Conservation (phyloP, 2,888 invertebrate species). For the Drosophila silvestris region DNA sequence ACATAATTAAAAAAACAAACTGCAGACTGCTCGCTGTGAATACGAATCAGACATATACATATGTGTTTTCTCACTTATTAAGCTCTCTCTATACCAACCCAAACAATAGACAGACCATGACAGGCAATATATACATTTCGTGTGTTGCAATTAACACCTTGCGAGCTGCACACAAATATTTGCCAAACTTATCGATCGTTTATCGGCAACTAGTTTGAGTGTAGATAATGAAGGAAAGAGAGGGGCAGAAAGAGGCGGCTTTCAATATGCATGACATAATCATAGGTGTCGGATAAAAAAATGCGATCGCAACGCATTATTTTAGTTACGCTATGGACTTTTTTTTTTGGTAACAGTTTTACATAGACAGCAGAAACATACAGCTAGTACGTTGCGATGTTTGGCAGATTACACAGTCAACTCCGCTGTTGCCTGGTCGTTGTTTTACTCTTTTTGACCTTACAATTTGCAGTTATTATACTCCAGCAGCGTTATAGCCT, state of each 20-base stretch:
- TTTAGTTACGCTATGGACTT: conserved; percentile 2
- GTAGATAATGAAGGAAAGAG: conserved; percentile 2
- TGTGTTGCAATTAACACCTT: conserved; percentile 72
- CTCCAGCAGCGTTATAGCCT: conserved; percentile 10
- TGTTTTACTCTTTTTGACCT: conserved; percentile 23
- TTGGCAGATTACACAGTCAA: conserved; percentile 17
- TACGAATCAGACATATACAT: conserved; percentile 1
- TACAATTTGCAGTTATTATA: conserved; percentile 39
- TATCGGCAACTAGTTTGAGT: conserved; percentile 65
- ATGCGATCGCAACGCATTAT: conserved; percentile 15
- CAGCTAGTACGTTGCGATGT: conserved; percentile 52
- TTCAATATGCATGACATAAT: conserved; percentile 36
- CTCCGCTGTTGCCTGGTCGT: conserved; percentile 33
- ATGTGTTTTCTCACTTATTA: neutral
- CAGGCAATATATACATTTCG: conserved; percentile 60
- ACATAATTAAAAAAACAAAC: conserved; percentile 1
- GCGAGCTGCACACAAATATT: conserved; percentile 66
- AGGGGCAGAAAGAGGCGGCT: conserved; percentile 6
- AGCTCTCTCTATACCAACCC: neutral
- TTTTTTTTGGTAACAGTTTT: conserved; percentile 2
- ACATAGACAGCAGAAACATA: neutral
- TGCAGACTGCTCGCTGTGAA: neutral
- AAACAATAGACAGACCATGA: conserved; percentile 40
- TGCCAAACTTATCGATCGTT: conserved; percentile 65
- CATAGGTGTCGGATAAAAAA: neutral